Base-by-base conservation (phyloP, 1,140 invertebrate species). In the Hypsibius dujardini region DNA sequence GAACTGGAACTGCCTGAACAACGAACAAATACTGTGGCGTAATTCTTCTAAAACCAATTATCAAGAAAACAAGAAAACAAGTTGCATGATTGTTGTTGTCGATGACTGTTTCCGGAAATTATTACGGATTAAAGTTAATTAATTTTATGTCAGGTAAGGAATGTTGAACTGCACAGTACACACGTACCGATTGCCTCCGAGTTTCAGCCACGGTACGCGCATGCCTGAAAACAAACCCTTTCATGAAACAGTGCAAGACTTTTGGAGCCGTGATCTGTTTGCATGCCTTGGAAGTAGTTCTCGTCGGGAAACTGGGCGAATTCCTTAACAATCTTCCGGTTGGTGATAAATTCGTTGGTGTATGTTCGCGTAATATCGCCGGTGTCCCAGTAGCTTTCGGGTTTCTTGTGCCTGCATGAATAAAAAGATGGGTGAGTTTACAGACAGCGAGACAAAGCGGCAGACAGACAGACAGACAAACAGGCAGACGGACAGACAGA, bases 211-310 rank as follows among this genome's bases (percentile, higher is more conserved):
- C 1, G 77, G 78, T 1, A 76, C 74, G 3, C 77, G 70, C 46
- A 78, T 75, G n/a, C n/a, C n/a, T n/a, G n/a, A n/a, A n/a, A 28
- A 77, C 78, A 78, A 82, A 75, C 74, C 69, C 71, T n/a, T n/a
- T n/a, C n/a, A n/a, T n/a, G n/a, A n/a, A n/a, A n/a, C n/a, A n/a
- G n/a, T n/a, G n/a, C n/a, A n/a, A n/a, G n/a, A n/a, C n/a, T n/a
- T n/a, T n/a, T n/a, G n/a, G n/a, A n/a, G n/a, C n/a, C n/a, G n/a
- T n/a, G n/a, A n/a, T n/a, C n/a, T n/a, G n/a, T n/a, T n/a, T n/a
- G n/a, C n/a, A n/a, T n/a, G 7, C 62, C 62, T 42, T 67, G 7
- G 1, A 73, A 71, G 12, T 78, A 75, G 46, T 72, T 62, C 28
- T 74, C 70, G 59, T 72, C 72, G 40, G 76, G 75, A 45, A 76